Conservation (phyloP, 2,888 invertebrate genomes). For the Masnerella sp. region DNA sequence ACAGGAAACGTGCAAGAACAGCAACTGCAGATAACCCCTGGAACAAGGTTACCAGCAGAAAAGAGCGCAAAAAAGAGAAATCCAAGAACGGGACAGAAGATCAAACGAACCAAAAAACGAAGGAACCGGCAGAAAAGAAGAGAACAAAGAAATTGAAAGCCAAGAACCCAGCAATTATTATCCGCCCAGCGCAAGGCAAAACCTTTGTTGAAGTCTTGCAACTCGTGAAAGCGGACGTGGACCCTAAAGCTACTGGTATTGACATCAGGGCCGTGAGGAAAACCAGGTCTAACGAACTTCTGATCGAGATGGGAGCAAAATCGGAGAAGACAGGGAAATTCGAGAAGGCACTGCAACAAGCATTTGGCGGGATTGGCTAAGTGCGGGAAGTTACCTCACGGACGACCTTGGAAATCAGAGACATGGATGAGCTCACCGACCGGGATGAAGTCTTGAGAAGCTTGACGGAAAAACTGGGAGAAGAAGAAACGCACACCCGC, state of each 20-base stretch:
- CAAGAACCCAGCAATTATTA: background rate
- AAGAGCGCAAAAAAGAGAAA: background rate
- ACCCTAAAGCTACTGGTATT: constrained; percentile 14
- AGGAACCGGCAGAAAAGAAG: background rate
- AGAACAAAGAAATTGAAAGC: background rate
- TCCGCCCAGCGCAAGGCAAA: constrained; percentile 17
- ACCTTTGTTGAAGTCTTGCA: constrained; percentile 32
- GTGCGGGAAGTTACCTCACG: background rate
- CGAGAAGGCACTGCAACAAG: background rate
- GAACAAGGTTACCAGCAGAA: too few species aligned
- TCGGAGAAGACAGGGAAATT: background rate
- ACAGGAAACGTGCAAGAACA: background rate
- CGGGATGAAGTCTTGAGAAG: background rate
- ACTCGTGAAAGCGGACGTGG: constrained; percentile 17
- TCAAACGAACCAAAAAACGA: background rate
- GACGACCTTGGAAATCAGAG: constrained; percentile 4
- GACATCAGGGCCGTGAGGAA: constrained; percentile 30
- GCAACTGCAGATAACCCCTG: background rate
- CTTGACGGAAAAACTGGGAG: background rate
- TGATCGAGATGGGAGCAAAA: constrained; percentile 31
- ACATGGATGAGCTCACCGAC: constrained; percentile 1
- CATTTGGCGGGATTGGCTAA: background rate
- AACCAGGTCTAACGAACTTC: constrained; percentile 31
- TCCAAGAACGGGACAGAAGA: background rate
- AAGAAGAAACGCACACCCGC: background rate